These are phyloP conservation scores for Rhizomys pruinosus DNA, from an alignment of 2,113 vertebrate genomes.

Conservation along the genomic window DNA sequence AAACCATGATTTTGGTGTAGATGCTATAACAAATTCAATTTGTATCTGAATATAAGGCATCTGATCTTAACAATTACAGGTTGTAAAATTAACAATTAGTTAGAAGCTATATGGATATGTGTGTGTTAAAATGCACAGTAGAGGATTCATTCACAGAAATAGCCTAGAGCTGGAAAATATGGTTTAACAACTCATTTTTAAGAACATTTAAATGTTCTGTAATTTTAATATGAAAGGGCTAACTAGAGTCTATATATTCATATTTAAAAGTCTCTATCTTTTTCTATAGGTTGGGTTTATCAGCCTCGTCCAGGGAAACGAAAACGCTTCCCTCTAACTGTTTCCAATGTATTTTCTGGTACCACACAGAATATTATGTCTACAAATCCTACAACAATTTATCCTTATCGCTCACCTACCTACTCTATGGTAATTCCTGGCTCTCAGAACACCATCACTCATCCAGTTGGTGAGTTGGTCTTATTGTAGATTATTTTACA, in stretches of 20 bases:
- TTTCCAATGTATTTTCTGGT: constrained; percentile 77
- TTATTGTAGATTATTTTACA: constrained; percentile 66
- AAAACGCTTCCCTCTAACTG: constrained; percentile 83
- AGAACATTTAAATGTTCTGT: constrained; percentile 22
- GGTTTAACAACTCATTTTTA: constrained; percentile 16
- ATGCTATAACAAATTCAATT: not conserved
- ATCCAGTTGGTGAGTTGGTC: constrained; percentile 86
- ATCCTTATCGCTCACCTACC: constrained; percentile 80
- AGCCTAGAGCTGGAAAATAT: constrained; percentile 8
- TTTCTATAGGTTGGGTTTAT: constrained; percentile 89
- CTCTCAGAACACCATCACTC: constrained; percentile 82
- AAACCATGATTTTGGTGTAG: not conserved
- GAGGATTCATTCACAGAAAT: constrained; percentile 7
- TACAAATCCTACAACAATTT: constrained; percentile 81
- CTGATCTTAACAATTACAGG: not conserved
- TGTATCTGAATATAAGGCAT: constrained; percentile 26
- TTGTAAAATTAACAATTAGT: constrained; percentile 31
- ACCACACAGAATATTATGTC: constrained; percentile 82
- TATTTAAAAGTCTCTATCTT: constrained; percentile 73
- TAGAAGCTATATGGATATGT: constrained; percentile 8
- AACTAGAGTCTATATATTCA: constrained; percentile 19
- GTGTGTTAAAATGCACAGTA: constrained; percentile 45
- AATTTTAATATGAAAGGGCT: constrained; percentile 44
- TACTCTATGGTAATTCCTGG: constrained; percentile 84
- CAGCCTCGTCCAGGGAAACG: constrained; percentile 88